Percentiles rank a stretch among this genome's conserved stretches.
Conservation (phyloP, 1,140 invertebrate species). For the Neuroterus valhalla region DNA sequence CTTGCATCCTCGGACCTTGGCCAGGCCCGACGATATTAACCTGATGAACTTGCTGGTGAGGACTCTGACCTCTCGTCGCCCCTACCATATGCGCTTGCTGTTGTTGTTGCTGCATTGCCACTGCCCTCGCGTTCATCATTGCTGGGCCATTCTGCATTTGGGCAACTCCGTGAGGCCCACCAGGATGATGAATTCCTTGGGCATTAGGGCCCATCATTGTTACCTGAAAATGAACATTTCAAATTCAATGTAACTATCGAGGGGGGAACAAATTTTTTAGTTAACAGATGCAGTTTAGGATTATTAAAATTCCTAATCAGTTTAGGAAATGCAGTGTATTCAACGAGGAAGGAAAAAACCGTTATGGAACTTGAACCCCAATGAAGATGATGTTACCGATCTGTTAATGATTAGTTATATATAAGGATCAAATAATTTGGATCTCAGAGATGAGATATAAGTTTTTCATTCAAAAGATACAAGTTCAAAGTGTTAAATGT, state of each 20-base stretch:
- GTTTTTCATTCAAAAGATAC: no score
- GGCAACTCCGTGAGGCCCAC: slow-evolving; percentile 67
- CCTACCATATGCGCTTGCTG: slow-evolving; percentile 75
- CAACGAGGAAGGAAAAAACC: background rate
- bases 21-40: slow-evolving; percentile 70
- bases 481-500: no score
- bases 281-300: no score
- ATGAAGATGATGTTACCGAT: no score
- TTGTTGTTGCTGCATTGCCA: slow-evolving; percentile 75
- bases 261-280: no score
- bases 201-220: slow-evolving; percentile 72
- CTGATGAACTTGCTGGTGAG: slow-evolving; percentile 71
- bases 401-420: no score
- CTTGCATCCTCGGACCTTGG: slow-evolving; percentile 77
- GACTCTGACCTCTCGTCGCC: slow-evolving; percentile 68
- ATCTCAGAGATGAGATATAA: no score
- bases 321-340: background rate
- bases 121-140: slow-evolving; percentile 77
- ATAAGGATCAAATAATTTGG: no score
- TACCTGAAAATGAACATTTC: slow-evolving; percentile 55
- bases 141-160: slow-evolving; percentile 82
- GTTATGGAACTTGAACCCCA: background rate
- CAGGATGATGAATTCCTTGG: slow-evolving; percentile 70
- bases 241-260: background rate
- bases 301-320: no score